Conservation (phyloP, 2,888 invertebrate species). For the Corbicula japonica region DNA sequence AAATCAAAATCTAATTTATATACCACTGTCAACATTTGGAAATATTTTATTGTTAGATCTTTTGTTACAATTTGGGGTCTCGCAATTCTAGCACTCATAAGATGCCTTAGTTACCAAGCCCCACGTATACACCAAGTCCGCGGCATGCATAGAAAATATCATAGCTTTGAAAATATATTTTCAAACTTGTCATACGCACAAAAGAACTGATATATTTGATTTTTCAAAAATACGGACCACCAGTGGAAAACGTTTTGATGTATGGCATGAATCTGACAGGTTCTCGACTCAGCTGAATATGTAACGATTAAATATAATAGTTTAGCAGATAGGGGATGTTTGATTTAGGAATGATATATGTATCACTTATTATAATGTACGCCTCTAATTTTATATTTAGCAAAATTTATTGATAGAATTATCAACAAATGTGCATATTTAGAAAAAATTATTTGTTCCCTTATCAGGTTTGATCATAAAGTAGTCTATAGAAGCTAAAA, state of each 20-base stretch:
- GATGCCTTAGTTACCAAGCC: constrained; percentile 60
- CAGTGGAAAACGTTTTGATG: constrained; percentile 58
- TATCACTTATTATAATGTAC: constrained; percentile 57
- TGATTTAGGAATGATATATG: constrained; percentile 64
- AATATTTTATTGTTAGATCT: constrained; percentile 47
- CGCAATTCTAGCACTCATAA: constrained; percentile 33
- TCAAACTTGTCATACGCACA: constrained; percentile 61
- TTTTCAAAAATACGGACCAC: constrained; percentile 52
- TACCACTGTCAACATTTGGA: constrained; percentile 40
- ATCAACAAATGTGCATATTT: constrained; percentile 39
- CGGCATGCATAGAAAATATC: constrained; percentile 58
- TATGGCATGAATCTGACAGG: constrained; percentile 49
- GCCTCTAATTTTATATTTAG: constrained; percentile 50
- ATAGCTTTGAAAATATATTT: constrained; percentile 60
- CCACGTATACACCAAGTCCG: constrained; percentile 25
- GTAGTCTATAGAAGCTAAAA: constrained; percentile 41
- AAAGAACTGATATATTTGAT: constrained; percentile 65
- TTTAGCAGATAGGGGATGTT: constrained; percentile 59
- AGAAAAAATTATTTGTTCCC: constrained; percentile 32
- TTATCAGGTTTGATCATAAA: constrained; percentile 54
- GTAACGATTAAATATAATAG: constrained; percentile 65
- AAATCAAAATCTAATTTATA: constrained; percentile 59
- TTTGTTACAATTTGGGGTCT: constrained; percentile 34
- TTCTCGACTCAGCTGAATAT: constrained; percentile 45
- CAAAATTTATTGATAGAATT: constrained; percentile 60